These are phyloP conservation scores for Cataglyphis hispanica DNA, from an alignment of 1,140 invertebrate genomes.

Conservation along the genomic window DNA sequence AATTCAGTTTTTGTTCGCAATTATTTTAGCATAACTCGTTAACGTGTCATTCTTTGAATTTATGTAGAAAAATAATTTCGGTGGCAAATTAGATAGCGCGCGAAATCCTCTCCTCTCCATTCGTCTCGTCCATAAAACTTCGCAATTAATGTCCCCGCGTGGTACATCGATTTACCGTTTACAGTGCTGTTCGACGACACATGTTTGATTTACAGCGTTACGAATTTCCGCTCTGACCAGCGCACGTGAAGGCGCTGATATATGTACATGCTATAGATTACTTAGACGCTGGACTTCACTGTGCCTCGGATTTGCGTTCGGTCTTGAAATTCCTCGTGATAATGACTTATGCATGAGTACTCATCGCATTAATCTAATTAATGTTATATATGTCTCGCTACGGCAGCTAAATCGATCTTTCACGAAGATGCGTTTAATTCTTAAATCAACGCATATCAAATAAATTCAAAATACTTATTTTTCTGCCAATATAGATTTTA, in stretches of 20 bases:
- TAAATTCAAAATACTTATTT: not conserved
- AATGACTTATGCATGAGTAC: slow-evolving; percentile 66
- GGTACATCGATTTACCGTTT: slow-evolving; percentile 67
- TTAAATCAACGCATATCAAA: not conserved
- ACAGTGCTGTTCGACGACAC: slow-evolving; percentile 51
- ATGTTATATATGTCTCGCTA: slow-evolving; percentile 57
- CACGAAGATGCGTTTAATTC: not conserved
- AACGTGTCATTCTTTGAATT: slow-evolving; percentile 11
- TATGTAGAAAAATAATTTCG: slow-evolving; percentile 22
- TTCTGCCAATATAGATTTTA: not conserved
- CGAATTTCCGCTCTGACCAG: slow-evolving; percentile 60
- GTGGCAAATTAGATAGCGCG: slow-evolving; percentile 57
- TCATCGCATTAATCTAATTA: slow-evolving; percentile 70
- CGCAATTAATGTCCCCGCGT: slow-evolving; percentile 64
- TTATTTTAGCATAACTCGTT: not conserved
- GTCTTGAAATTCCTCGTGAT: slow-evolving; percentile 68
- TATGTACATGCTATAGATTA: slow-evolving; percentile 59
- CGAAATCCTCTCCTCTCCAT: slow-evolving; percentile 44
- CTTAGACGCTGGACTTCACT: slow-evolving; percentile 60
- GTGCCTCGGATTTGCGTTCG: slow-evolving; percentile 26
- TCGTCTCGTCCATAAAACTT: slow-evolving; percentile 62
- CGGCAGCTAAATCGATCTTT: slow-evolving; percentile 39
- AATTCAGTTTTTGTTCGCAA: not conserved
- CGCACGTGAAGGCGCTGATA: slow-evolving; percentile 33
- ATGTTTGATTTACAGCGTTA: slow-evolving; percentile 65